These are phyloP conservation scores for Dicentrarchus labrax DNA, from an alignment of 2,113 vertebrate species.

Conservation along the genomic window DNA sequence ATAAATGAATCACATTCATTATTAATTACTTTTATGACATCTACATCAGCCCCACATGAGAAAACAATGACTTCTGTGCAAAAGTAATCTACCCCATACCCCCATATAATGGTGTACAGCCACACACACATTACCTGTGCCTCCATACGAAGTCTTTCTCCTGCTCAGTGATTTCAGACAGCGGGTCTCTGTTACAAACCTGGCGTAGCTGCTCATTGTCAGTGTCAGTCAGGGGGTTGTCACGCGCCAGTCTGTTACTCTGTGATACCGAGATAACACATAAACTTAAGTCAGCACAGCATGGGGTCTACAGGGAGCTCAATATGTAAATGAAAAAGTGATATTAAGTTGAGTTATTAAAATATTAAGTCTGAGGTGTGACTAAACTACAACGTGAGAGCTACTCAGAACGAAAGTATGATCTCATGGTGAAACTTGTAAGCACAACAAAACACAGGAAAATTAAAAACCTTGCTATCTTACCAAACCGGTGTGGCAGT, in stretches of 20 bases:
- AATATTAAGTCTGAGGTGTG: neutral
- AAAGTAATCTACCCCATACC: neutral
- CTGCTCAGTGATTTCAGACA: conserved; percentile 99
- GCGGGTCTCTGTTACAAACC: conserved; percentile 94
- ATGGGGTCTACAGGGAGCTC: neutral
- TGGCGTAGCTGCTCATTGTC: conserved; percentile 95
- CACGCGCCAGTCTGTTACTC: conserved; percentile 95
- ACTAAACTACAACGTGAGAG: neutral
- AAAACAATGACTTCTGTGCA: neutral
- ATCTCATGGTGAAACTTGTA: neutral
- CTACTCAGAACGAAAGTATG: neutral
- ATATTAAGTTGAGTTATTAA: neutral
- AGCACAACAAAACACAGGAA: neutral
- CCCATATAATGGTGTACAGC: neutral
- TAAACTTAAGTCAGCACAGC: neutral
- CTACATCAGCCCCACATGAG: neutral
- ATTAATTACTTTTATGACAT: neutral
- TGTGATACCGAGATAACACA: conserved; percentile 77
- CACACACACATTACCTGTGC: conserved; percentile 88
- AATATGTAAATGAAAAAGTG: neutral
- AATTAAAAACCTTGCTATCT: conserved; percentile 53
- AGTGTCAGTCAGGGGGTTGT: conserved; percentile 93
- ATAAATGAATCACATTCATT: too few relatives aligned
- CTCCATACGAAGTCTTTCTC: conserved; percentile 99
- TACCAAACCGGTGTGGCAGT: conserved; percentile 93